Base-by-base conservation (phyloP, 35 echinoderm and acorn worm genomes). In the Heliocidaris tuberculata region DNA sequence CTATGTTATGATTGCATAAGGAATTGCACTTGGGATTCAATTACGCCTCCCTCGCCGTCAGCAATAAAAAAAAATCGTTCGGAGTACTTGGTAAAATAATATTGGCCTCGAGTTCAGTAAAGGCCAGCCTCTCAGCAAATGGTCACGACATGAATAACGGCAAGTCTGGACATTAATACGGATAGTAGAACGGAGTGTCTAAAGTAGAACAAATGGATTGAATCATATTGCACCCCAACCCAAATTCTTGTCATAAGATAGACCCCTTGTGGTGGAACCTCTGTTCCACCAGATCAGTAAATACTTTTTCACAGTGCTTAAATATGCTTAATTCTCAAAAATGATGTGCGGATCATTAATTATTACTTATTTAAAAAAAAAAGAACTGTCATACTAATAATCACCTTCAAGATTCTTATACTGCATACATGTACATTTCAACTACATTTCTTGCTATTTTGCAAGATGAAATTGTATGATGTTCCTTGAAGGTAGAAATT, bases 1-100 rank as follows among this genome's bases (percentile, higher is more conserved):
- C 65, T 6, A 78, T 78, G 65, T 78, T 78, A 78, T 78, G 65
- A 78, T 78, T 78, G 65, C 65, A 78, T 78, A 78, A 78, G 65
- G 27, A 78, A 78, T 78, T 78, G 27, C 65, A 78, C 65, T 78
- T 78, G 65, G 65, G 65, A 78, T 78, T 78, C 65, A 78, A 78
- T 78, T 78, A 78, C 27, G 65, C 65, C 65, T 78, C 17, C 65
- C 1, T 0, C 65, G 65, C 65, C 65, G 27, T 78, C 17, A 19
- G 65, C 65, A 78, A 78, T 27, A 78, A 5, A 78, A 21, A 42
- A 78, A 78, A 78, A 78, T 7, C 65, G 65, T 24, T 78, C 21
- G 27, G 65, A 78, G 65, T 19, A n/a, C 21, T 78, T 8, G 65
- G 65, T 78, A 78, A 78, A 78, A 78, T n/a, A 78, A 78, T 78